These are phyloP conservation scores for Idris sp. DNA, from an alignment of 1,140 invertebrate species.

Conservation along the genomic window DNA sequence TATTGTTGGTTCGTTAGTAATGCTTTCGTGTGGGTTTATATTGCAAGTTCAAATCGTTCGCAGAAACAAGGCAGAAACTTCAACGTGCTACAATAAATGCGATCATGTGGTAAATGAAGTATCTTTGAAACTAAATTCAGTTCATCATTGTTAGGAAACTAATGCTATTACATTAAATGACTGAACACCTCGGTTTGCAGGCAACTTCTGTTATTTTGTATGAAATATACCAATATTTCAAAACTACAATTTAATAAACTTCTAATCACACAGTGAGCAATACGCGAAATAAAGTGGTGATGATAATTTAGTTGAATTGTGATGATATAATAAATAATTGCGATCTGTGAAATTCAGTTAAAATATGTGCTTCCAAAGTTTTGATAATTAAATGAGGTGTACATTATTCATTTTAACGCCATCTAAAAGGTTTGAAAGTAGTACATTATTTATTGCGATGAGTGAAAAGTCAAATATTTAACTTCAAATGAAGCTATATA, in stretches of 20 bases:
- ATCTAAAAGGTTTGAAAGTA: no score
- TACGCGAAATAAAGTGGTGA: no score
- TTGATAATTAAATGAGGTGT: no score
- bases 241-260: constrained; percentile 11
- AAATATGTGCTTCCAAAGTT: no score
- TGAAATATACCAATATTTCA: constrained; percentile 28
- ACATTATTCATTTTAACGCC: no score
- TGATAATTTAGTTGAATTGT: no score
- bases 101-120: constrained; percentile 38
- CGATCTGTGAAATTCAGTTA: no score
- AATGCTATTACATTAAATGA: constrained; percentile 37
- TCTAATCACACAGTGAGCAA: no score
- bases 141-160: constrained; percentile 43
- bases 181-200: constrained; percentile 3
- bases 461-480: no score
- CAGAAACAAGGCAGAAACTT: constrained; percentile 32
- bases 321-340: no score
- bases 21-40: constrained; percentile 16
- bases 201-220: constrained; percentile 31
- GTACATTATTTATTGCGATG: no score
- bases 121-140: constrained; percentile 43
- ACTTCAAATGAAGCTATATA: no score
- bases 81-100: constrained; percentile 35
- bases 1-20: constrained; percentile 26
- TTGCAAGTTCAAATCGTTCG: constrained; percentile 16